phyloP scores from a whole-genome alignment of 2,797 vertebrate genomes.

The Chelidonichthys spinosus region DNA sequence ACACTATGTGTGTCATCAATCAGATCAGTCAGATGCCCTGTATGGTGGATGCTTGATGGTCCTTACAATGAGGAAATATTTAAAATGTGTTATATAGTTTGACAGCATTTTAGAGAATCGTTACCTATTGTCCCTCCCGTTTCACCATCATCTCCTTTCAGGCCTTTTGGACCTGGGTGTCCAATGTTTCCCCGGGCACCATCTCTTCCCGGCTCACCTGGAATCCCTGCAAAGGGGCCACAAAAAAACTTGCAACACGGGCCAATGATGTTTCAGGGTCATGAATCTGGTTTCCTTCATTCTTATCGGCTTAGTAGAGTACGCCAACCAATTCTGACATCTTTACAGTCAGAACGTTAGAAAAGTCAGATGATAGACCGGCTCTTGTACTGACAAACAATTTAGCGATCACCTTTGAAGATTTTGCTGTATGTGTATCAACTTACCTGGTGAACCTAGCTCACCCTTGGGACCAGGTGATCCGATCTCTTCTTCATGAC shows the following conservation, averaged over 20 bases:
- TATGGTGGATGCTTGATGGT: neutral
- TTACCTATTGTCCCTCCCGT: conserved; percentile 55
- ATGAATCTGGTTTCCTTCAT: neutral
- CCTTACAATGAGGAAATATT: neutral
- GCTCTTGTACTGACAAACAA: neutral
- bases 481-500: conserved; percentile 35
- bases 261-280: neutral
- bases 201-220: conserved; percentile 59
- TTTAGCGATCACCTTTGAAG: neutral
- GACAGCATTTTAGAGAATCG: neutral
- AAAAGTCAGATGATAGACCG: neutral
- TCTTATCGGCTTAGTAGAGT: neutral
- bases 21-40: neutral
- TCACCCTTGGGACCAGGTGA: conserved; percentile 68
- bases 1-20: neutral
- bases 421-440: neutral
- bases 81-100: neutral
- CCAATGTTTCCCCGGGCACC: conserved; percentile 50
- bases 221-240: conserved; percentile 42
- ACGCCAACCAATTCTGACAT: neutral
- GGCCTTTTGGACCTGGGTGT: conserved; percentile 63
- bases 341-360: neutral
- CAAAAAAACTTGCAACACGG: conserved; percentile 3
- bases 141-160: conserved; percentile 63
- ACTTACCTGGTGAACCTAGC: conserved; percentile 66